Conservation (phyloP, 1,140 invertebrate species). For the Neodiprion fabricii region DNA sequence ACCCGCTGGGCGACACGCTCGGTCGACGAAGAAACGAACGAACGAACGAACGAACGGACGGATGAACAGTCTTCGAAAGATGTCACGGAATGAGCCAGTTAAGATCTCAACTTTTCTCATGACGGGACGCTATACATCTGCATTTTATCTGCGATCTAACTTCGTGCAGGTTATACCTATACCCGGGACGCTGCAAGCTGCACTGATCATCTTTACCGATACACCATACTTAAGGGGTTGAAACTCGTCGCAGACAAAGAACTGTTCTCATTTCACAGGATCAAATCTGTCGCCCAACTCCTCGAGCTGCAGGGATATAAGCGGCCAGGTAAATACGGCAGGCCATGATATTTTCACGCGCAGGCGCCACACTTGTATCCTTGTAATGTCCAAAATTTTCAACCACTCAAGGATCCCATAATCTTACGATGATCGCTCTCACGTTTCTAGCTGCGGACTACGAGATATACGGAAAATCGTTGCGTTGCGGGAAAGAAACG, state of each 20-base stretch:
- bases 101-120: slow-evolving; percentile 43
- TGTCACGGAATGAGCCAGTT: slow-evolving; percentile 43
- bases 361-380: too few relatives aligned
- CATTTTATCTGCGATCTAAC: background rate
- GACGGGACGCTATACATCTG: slow-evolving; percentile 8
- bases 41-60: slow-evolving; percentile 11
- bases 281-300: background rate
- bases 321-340: too few relatives aligned
- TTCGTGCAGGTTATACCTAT: background rate
- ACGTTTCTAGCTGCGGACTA: too few relatives aligned
- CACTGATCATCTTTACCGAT: slow-evolving; percentile 15
- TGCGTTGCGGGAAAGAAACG: background rate
- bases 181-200: background rate
- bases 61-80: slow-evolving; percentile 14
- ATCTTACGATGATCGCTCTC: too few relatives aligned
- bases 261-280: background rate
- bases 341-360: too few relatives aligned
- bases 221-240: background rate
- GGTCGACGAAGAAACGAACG: slow-evolving; percentile 31
- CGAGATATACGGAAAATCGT: too few relatives aligned
- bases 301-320: too few relatives aligned
- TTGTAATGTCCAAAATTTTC: too few relatives aligned
- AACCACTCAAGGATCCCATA: too few relatives aligned
- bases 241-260: slow-evolving; percentile 1
- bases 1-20: slow-evolving; percentile 51